Percentiles rank a stretch among this genome's conserved stretches.
These are phyloP conservation scores for Nothobranchius kuhntae DNA, from an alignment of 2,113 vertebrate genomes.

Conservation along the genomic window DNA sequence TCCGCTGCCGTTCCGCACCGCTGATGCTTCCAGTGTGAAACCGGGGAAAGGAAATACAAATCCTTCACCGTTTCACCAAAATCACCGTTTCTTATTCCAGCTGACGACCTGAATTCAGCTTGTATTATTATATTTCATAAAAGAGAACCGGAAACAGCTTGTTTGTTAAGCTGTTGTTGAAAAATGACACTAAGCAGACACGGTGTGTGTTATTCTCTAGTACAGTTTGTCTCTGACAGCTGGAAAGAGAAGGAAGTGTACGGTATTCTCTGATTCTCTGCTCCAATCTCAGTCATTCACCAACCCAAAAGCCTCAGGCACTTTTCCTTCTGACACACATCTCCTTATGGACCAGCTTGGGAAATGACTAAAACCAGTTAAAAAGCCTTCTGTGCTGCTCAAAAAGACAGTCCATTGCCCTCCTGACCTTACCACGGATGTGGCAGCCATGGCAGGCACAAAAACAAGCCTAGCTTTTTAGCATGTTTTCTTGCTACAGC, in stretches of 20 bases:
- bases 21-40: too few species aligned
- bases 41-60: too few species aligned
- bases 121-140: too few species aligned
- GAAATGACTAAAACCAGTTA: conserved; percentile 41
- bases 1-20: too few species aligned
- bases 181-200: not conserved
- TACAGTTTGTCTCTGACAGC: not conserved
- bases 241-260: conserved; percentile 23
- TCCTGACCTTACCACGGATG: conserved; percentile 45
- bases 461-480: not conserved
- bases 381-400: conserved; percentile 30
- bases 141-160: too few species aligned
- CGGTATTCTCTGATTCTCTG: conserved; percentile 11
- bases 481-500: conserved; percentile 19
- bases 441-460: conserved; percentile 19
- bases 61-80: too few species aligned
- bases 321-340: conserved; percentile 2
- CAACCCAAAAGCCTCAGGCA: conserved; percentile 10
- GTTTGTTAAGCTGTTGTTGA: not conserved
- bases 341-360: conserved; percentile 39
- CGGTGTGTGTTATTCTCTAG: conserved; percentile 16
- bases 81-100: too few species aligned
- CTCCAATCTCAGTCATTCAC: conserved; percentile 30
- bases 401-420: conserved; percentile 31
- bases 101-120: too few species aligned